Conservation (phyloP, 2,113 vertebrate species). For the Canis aureus region DNA sequence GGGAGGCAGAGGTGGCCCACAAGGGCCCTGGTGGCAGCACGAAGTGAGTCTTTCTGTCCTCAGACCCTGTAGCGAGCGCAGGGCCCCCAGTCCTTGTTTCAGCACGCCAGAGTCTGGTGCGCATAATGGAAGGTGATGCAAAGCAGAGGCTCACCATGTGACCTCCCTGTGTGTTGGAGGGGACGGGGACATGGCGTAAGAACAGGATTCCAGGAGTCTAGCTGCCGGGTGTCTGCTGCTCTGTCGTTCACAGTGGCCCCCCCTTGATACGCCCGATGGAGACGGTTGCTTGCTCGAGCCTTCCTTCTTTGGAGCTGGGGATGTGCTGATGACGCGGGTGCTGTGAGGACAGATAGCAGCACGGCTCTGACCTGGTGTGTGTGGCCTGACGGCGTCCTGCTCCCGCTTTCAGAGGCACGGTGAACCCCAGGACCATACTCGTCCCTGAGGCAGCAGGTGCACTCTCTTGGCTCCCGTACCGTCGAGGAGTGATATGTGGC, state of each 20-base stretch:
- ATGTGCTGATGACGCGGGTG: rapidly evolving
- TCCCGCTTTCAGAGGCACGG: rapidly evolving
- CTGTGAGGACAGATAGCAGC: neutral
- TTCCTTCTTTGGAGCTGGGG: rapidly evolving
- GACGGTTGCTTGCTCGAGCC: rapidly evolving
- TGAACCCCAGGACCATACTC: neutral
- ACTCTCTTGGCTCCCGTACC: too few species aligned
- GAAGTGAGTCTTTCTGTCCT: rapidly evolving
- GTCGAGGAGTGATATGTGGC: rapidly evolving
- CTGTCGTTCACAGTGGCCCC: rapidly evolving
- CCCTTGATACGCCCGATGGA: rapidly evolving
- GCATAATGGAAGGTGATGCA: neutral
- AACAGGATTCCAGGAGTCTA: rapidly evolving
- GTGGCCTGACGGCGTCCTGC: rapidly evolving
- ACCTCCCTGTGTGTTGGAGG: neutral
- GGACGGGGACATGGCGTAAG: neutral
- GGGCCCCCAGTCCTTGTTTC: neutral
- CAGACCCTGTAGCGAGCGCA: rapidly evolving
- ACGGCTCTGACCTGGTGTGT: rapidly evolving
- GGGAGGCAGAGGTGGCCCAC: neutral
- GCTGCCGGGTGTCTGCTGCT: rapidly evolving
- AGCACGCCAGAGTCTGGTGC: neutral
- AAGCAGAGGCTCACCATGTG: neutral
- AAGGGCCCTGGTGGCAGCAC: neutral
- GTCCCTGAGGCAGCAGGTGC: too few species aligned